Percentiles rank a stretch among this genome's conserved stretches.
These are phyloP conservation scores for Sorex fumeus DNA, from an alignment of 2,113 vertebrate species.

Conservation along the genomic window DNA sequence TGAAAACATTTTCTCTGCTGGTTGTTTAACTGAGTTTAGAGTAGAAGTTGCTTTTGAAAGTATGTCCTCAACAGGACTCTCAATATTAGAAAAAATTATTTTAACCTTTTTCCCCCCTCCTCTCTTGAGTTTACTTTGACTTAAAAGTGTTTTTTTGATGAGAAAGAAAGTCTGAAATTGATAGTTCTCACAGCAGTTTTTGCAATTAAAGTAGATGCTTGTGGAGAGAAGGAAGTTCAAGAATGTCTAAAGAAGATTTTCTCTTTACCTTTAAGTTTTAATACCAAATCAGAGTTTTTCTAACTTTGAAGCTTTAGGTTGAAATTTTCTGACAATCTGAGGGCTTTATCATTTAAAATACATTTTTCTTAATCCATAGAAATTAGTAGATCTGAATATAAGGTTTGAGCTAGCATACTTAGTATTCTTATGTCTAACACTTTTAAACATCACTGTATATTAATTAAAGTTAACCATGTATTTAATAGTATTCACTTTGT, in stretches of 20 bases:
- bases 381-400: slow-evolving; percentile 3
- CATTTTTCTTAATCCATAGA: slow-evolving; percentile 26
- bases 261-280: slow-evolving; percentile 39
- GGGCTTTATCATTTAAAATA: slow-evolving; percentile 24
- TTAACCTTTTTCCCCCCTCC: neutral
- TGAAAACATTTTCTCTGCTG: neutral
- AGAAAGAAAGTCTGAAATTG: slow-evolving; percentile 69
- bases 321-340: slow-evolving; percentile 48
- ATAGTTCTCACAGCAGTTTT: slow-evolving; percentile 73
- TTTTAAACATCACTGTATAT: slow-evolving; percentile 52
- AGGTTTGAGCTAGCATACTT: neutral
- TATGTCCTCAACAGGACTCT: slow-evolving; percentile 48
- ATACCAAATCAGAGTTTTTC: slow-evolving; percentile 7
- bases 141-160: slow-evolving; percentile 66
- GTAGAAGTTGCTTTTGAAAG: slow-evolving; percentile 59
- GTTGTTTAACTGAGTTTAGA: slow-evolving; percentile 46
- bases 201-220: slow-evolving; percentile 74
- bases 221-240: slow-evolving; percentile 55
- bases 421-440: neutral
- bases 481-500: neutral
- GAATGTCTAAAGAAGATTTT: slow-evolving; percentile 11
- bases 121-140: slow-evolving; percentile 52
- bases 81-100: slow-evolving; percentile 66
- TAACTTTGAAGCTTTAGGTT: slow-evolving; percentile 48
- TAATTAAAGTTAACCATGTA: slow-evolving; percentile 45